Percentiles rank a stretch among this genome's conserved stretches.
These are phyloP conservation scores for Sakesphorus luctuosus DNA, from an alignment of 2,113 vertebrate species.

Conservation along the genomic window DNA sequence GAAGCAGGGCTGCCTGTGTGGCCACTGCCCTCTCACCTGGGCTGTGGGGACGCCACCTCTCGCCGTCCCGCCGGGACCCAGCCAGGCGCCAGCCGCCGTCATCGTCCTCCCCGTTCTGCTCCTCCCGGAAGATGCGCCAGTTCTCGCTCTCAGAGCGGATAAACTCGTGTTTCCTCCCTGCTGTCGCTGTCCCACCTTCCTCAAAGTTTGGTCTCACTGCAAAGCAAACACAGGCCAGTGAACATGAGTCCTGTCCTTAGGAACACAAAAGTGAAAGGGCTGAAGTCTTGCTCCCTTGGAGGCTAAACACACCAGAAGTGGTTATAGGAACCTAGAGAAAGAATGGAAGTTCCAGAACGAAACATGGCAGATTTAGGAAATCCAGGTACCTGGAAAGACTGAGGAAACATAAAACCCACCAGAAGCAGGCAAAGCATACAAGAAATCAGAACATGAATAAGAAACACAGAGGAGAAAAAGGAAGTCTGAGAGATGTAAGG, in stretches of 20 bases:
- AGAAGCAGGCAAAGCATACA: background rate
- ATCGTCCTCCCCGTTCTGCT: conserved; percentile 94
- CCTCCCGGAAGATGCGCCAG: conserved; percentile 93
- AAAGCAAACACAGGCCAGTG: conserved; percentile 38
- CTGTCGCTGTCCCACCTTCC: conserved; percentile 79
- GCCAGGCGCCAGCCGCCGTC: conserved; percentile 90
- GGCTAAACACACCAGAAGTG: background rate
- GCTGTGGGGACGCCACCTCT: conserved; percentile 91
- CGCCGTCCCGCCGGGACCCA: conserved; percentile 86
- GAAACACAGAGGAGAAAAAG: background rate
- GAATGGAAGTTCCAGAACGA: background rate
- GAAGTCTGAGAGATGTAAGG: background rate
- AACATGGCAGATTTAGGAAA: background rate
- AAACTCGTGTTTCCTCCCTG: conserved; percentile 92
- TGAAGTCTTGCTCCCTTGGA: background rate
- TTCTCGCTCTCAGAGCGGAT: conserved; percentile 96
- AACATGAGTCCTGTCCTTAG: rapidly evolving
- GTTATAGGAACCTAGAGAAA: background rate
- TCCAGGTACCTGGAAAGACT: background rate
- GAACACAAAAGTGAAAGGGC: background rate
- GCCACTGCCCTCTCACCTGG: conserved; percentile 83
- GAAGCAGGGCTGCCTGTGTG: rapidly evolving
- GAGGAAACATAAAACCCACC: background rate
- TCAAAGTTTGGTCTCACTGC: conserved; percentile 93
- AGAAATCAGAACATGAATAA: background rate